Evolutionary conservation across 2,888 invertebrate genomes (phyloP).

Genomic region (Athetis lepigone): DNA sequence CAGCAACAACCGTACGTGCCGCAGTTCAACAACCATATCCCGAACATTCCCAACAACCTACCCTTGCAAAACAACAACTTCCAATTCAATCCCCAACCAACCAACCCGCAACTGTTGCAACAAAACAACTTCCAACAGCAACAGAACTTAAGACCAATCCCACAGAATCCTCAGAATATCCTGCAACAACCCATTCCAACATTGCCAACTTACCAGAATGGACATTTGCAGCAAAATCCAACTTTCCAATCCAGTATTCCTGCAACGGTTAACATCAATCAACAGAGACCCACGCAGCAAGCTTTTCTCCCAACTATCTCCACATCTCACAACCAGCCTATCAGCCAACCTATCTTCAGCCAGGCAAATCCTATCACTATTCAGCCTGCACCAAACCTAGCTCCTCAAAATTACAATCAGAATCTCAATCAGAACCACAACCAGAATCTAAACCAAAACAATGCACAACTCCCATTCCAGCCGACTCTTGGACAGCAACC

Average conservation of each 20-base stretch:
- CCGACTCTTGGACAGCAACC: slow-evolving; percentile 81
- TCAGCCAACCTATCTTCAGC: slow-evolving; percentile 78
- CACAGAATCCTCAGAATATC: slow-evolving; percentile 77
- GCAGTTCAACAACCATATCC: slow-evolving; percentile 81
- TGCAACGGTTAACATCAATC: slow-evolving; percentile 76
- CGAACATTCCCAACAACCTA: slow-evolving; percentile 73
- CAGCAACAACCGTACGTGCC: slow-evolving; percentile 79
- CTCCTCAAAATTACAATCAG: slow-evolving; percentile 73
- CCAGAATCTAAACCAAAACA: slow-evolving; percentile 71
- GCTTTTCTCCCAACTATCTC: slow-evolving; percentile 84
- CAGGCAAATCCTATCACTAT: slow-evolving; percentile 85
- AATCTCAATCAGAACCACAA: slow-evolving; percentile 34
- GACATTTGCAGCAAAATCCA: slow-evolving; percentile 75
- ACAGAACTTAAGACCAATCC: slow-evolving; percentile 76
- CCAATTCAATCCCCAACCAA: slow-evolving; percentile 77
- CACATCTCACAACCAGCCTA: slow-evolving; percentile 72
- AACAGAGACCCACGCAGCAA: slow-evolving; percentile 82
- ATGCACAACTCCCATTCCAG: slow-evolving; percentile 84
- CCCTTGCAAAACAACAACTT: slow-evolving; percentile 75
- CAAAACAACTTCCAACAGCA: slow-evolving; percentile 75
- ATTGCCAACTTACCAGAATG: slow-evolving; percentile 80
- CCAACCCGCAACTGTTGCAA: slow-evolving; percentile 71
- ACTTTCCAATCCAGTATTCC: slow-evolving; percentile 76
- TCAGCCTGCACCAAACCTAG: slow-evolving; percentile 87
- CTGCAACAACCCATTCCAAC: slow-evolving; percentile 81